phyloP scores from a whole-genome alignment of 1,140 invertebrate genomes.

The Campoletis sonorensis region DNA sequence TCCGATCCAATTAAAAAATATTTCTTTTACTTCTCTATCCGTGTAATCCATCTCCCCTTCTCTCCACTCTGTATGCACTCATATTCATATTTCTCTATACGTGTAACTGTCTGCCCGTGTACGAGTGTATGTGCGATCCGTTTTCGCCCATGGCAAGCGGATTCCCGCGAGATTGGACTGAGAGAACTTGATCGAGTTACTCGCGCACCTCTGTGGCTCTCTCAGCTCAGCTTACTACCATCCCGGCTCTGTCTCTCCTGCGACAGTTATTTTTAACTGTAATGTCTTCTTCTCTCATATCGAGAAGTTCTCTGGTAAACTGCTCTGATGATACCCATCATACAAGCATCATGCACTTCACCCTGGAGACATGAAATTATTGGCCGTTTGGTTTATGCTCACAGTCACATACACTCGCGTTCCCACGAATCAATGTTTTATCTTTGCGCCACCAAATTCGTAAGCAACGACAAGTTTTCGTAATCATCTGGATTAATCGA shows the following conservation, averaged over 20 bases:
- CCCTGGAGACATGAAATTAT: constrained; percentile 9
- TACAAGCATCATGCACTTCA: constrained; percentile 5
- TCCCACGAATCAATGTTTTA: not conserved
- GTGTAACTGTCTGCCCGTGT: not conserved
- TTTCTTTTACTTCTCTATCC: constrained; percentile 1
- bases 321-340: constrained; percentile 3
- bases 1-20: constrained; percentile 18
- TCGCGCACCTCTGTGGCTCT: not conserved
- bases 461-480: not conserved
- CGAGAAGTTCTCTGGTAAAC: constrained; percentile 2
- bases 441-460: not conserved
- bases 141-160: not conserved
- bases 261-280: constrained; percentile 25
- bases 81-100: not conserved
- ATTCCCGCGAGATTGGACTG: constrained; percentile 21
- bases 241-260: not conserved
- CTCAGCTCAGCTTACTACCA: constrained; percentile 18
- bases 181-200: constrained; percentile 29
- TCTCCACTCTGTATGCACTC: not conserved
- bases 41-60: not conserved
- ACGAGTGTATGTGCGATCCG: not conserved
- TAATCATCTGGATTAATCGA: not conserved
- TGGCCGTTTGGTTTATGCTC: not conserved
- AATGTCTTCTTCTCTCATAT: constrained; percentile 8
- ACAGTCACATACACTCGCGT: not conserved